Evolutionary conservation across 2,113 vertebrate species (phyloP).

Genomic region (Ameiurus melas): DNA sequence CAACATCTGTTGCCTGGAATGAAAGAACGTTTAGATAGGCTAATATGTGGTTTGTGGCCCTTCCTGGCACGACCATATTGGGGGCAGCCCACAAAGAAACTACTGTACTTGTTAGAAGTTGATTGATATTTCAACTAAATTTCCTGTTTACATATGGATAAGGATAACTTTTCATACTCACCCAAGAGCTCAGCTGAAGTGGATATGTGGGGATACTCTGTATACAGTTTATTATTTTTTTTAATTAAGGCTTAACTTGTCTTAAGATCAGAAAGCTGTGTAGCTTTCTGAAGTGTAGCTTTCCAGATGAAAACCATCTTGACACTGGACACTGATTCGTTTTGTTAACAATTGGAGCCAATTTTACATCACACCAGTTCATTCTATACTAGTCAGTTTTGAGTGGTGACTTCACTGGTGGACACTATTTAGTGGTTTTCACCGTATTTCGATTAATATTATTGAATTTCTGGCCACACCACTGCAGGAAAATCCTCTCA

Average conservation of each 20-base stretch:
- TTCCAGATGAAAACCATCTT: constrained; percentile 13
- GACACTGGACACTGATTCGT: neutral
- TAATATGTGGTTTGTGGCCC: constrained; percentile 20
- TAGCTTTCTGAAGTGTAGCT: neutral
- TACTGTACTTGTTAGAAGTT: neutral
- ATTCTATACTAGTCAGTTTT: neutral
- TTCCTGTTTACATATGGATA: constrained; percentile 67
- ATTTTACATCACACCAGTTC: neutral
- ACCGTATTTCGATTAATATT: constrained; percentile 46
- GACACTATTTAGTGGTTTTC: neutral
- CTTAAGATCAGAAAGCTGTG: neutral
- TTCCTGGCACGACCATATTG: constrained; percentile 18
- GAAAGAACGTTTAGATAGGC: constrained; percentile 24
- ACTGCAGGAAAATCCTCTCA: constrained; percentile 56
- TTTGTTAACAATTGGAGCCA: constrained; percentile 1
- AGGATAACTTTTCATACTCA: constrained; percentile 58
- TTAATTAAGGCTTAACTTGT: neutral
- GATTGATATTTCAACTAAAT: constrained; percentile 49
- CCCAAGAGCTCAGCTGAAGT: constrained; percentile 60
- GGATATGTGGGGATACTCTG: constrained; percentile 27
- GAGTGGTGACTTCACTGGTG: neutral
- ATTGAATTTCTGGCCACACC: constrained; percentile 37
- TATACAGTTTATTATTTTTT: neutral
- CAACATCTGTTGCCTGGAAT: constrained; percentile 28
- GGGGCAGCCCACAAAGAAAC: constrained; percentile 7